A percentile compares a stretch with the other conserved stretches of the same genome.
phyloP scores from a whole-genome alignment of 2,888 invertebrate genomes.

The Rhamphomyia laevipes region DNA sequence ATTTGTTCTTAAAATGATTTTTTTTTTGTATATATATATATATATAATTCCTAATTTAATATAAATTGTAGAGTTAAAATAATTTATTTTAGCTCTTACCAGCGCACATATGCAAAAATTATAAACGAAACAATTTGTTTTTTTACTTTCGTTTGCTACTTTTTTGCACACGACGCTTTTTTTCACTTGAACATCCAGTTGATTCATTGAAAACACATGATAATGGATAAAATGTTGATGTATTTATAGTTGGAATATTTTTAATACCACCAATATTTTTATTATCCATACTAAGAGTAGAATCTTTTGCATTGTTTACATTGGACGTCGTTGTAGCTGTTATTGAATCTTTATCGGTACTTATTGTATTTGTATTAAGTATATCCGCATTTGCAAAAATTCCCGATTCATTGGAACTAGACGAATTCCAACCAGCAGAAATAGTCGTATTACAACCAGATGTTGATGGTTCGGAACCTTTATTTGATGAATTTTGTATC shows the following conservation, averaged over 20 bases:
- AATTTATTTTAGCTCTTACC: too few relatives aligned
- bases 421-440: neutral
- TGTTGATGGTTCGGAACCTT: neutral
- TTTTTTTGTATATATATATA: too few relatives aligned
- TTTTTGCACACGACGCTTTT: too few relatives aligned
- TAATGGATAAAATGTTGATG: slow-evolving; percentile 1
- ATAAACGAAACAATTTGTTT: too few relatives aligned
- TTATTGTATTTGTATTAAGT: too few relatives aligned
- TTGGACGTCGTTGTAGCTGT: neutral
- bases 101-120: too few relatives aligned
- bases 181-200: too few relatives aligned
- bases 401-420: neutral
- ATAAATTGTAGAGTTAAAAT: too few relatives aligned
- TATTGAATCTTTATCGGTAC: neutral
- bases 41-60: too few relatives aligned
- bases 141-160: too few relatives aligned
- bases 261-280: neutral
- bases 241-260: neutral
- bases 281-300: neutral
- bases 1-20: too few relatives aligned
- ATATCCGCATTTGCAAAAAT: neutral
- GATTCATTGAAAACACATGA: too few relatives aligned
- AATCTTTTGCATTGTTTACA: neutral
- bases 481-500: slow-evolving; percentile 16
- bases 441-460: neutral